Conservation (phyloP, 2,888 invertebrate genomes). For the Ametastegia equiseti region DNA sequence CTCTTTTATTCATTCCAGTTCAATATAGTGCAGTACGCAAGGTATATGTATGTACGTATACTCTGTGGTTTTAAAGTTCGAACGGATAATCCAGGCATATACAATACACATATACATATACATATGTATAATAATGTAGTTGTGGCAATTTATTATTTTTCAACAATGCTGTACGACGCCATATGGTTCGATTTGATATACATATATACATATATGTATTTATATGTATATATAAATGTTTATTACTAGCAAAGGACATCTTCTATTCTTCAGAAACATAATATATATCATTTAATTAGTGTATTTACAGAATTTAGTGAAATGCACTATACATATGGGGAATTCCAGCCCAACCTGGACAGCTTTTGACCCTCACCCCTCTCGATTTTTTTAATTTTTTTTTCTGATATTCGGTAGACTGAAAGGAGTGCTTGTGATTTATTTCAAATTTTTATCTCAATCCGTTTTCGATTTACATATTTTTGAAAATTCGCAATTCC, state of each 20-base stretch:
- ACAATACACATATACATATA: neutral
- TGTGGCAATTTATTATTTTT: neutral
- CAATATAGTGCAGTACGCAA: constrained; percentile 5
- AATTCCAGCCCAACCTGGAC: too few relatives aligned
- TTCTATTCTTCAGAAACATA: neutral
- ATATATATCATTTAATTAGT: neutral
- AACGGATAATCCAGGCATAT: constrained; percentile 22
- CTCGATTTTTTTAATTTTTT: too few relatives aligned
- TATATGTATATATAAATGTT: neutral
- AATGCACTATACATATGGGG: neutral
- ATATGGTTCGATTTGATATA: neutral
- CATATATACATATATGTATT: too few relatives aligned
- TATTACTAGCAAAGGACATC: neutral
- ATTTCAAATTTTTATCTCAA: too few relatives aligned
- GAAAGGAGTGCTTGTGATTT: too few relatives aligned
- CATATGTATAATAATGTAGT: too few relatives aligned
- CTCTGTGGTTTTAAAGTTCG: constrained; percentile 15
- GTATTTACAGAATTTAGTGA: constrained; percentile 11
- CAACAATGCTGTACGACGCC: neutral
- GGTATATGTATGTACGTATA: too few relatives aligned
- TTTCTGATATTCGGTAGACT: too few relatives aligned
- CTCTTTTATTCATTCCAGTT: neutral
- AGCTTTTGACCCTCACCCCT: too few relatives aligned
- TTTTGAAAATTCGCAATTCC: too few relatives aligned
- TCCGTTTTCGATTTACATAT: too few relatives aligned